phyloP scores from a whole-genome alignment of 2,797 vertebrate species.

The Darevskia nairensis region DNA sequence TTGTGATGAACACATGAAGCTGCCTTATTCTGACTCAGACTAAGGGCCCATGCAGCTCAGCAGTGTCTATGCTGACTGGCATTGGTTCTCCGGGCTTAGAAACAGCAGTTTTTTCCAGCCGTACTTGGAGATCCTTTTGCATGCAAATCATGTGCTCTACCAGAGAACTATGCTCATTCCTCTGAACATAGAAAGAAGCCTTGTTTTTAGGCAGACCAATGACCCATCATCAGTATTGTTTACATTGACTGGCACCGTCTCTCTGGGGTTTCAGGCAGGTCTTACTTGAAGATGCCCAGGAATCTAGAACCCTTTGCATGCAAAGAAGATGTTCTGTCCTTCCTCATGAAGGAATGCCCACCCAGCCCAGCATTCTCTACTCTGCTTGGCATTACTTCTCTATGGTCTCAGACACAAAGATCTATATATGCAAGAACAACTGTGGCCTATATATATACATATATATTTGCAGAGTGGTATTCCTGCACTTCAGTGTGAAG shows the following conservation, averaged over 20 bases:
- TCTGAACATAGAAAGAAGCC: too few species aligned
- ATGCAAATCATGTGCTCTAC: too few species aligned
- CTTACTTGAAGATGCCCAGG: too few species aligned
- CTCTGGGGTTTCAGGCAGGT: background rate
- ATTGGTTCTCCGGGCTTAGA: too few species aligned
- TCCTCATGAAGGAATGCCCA: background rate
- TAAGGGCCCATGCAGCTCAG: too few species aligned
- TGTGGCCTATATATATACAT: background rate
- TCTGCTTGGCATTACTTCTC: background rate
- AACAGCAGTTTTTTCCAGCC: too few species aligned
- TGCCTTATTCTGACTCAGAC: too few species aligned
- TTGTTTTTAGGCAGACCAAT: too few species aligned
- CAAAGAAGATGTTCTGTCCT: background rate
- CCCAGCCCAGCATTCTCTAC: background rate
- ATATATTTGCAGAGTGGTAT: slow-evolving; percentile 48
- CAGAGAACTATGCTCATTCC: too few species aligned
- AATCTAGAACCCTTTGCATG: background rate
- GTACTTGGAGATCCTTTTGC: too few species aligned
- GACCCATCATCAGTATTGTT: background rate
- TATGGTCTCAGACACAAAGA: background rate
- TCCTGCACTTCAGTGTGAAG: slow-evolving; percentile 45
- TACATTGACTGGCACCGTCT: background rate
- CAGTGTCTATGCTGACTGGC: too few species aligned
- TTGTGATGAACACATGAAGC: too few species aligned
- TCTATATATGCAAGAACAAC: background rate